A percentile compares a stretch with the other conserved stretches of the same genome.
These are phyloP conservation scores for Brachionus plicatilis DNA, from an alignment of 1,140 invertebrate species.

Conservation along the genomic window DNA sequence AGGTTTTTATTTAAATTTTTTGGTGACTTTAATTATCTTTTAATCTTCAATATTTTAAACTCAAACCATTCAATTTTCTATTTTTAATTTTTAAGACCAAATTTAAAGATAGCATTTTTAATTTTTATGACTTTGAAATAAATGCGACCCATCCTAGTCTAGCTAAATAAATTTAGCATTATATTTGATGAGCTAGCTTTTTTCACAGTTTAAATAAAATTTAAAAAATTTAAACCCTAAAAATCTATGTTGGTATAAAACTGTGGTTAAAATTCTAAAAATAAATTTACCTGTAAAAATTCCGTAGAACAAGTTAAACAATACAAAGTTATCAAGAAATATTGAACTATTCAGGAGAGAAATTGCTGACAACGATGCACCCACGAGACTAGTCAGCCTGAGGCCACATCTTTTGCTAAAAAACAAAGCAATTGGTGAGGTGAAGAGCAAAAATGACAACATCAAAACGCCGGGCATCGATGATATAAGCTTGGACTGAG, in stretches of 20 bases:
- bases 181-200: no score
- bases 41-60: no score
- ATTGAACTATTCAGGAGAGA: slow-evolving; percentile 3
- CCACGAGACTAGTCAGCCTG: background rate
- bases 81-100: no score
- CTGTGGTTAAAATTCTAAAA: background rate
- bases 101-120: no score
- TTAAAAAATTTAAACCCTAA: no score
- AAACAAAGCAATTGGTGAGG: slow-evolving; percentile 11
- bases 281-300: slow-evolving; percentile 6
- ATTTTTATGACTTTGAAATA: no score
- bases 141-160: no score
- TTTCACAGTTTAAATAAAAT: no score
- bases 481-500: background rate
- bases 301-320: slow-evolving; percentile 25
- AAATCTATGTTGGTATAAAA: background rate
- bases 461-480: slow-evolving; percentile 19
- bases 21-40: no score
- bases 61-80: no score
- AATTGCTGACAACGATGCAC: background rate
- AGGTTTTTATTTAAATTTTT: no score
- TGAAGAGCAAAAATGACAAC: slow-evolving; percentile 20
- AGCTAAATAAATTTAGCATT: no score
- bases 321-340: background rate
- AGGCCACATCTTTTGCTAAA: background rate